Base-by-base conservation (phyloP, 2,113 vertebrate species). In the Lontra canadensis region DNA sequence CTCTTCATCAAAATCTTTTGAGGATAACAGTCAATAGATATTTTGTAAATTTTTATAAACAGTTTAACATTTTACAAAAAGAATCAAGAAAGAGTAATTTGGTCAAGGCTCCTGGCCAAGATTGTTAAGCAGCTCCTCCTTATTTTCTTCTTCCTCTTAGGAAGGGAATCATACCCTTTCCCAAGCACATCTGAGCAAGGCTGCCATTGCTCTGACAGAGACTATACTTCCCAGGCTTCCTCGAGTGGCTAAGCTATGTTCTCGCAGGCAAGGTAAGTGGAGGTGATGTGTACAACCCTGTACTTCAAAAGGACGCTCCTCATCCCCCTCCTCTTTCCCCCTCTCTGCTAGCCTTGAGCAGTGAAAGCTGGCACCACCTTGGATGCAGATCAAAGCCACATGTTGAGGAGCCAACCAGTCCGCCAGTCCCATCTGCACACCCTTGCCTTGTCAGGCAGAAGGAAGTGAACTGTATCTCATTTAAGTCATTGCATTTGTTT, bases 261-360 rank as follows among this genome's bases (percentile, higher is more conserved):
- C 31, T 23, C 7, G 14, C 2, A 34, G 2, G 31, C 3, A 3
- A 25, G 26, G 1, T 5, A 11, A 39, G 2, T 1, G 9, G n/a
- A 88, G 44, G 61, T 21, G 11, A 63, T 1, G 10, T 14, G 7
- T 4, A 25, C 42, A 7, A 4, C 14, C 65, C 52, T 26, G 52
- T 23, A 11, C 69, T 71, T 80, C 71, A 29, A 21, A 29, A 84
- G 52, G 57, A 63, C 34, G 42, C 29, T 34, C 11, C 34, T 47
- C 25, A 0, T 15, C 2, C 17, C n/a, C 14, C 0, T 42, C 7
- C 74, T 26, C 11, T 1, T 47, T 34, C 18, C 25, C 36, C 52
- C 11, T 34, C 29, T 18, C 0, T 79, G 82, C 65, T 74, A 9
- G 26, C 44, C n/a, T 49, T 23, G 55, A 42, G 42, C 42, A 25